A percentile compares a stretch with the other conserved stretches of the same genome.
phyloP scores from a whole-genome alignment of 2,888 invertebrate genomes.

The Mesorhabditis sp. region DNA sequence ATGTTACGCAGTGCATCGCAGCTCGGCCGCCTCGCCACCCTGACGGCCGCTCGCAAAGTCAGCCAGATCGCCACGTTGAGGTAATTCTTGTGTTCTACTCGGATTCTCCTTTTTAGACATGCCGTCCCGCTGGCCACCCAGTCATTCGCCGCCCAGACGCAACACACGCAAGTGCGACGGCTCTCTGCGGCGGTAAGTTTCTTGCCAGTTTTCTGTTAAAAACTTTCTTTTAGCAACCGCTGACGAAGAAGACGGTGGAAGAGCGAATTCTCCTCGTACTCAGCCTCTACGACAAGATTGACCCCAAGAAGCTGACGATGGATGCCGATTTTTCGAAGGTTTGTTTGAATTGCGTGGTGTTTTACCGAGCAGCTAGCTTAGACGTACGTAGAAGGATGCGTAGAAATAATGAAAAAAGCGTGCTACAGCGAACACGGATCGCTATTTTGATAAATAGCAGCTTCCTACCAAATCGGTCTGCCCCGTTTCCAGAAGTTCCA shows the following conservation, averaged over 20 bases:
- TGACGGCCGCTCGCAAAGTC: background rate
- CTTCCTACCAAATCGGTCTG: too few relatives aligned
- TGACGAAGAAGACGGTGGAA: constrained; percentile 75
- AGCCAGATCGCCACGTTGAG: background rate
- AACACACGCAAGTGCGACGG: background rate
- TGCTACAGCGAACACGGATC: too few relatives aligned
- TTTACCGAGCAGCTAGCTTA: too few relatives aligned
- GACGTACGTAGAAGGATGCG: too few relatives aligned
- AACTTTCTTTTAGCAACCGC: constrained; percentile 38
- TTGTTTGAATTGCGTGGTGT: background rate
- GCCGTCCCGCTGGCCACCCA: too few relatives aligned
- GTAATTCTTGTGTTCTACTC: background rate
- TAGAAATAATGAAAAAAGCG: too few relatives aligned
- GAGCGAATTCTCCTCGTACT: constrained; percentile 89
- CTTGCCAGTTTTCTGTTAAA: background rate
- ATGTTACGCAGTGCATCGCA: background rate
- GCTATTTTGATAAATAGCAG: too few relatives aligned
- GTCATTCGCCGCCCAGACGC: too few relatives aligned
- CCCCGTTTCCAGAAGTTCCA: too few relatives aligned
- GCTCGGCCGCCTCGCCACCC: background rate
- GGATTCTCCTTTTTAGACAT: background rate
- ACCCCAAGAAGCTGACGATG: constrained; percentile 71
- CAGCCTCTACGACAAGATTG: constrained; percentile 85
- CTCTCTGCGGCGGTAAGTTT: constrained; percentile 2
- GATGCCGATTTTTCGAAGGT: constrained; percentile 92